Evolutionary conservation across 1,140 invertebrate species (phyloP), one percentile per base, ranked within the genome.

Genomic region (Lithobius niger): DNA sequence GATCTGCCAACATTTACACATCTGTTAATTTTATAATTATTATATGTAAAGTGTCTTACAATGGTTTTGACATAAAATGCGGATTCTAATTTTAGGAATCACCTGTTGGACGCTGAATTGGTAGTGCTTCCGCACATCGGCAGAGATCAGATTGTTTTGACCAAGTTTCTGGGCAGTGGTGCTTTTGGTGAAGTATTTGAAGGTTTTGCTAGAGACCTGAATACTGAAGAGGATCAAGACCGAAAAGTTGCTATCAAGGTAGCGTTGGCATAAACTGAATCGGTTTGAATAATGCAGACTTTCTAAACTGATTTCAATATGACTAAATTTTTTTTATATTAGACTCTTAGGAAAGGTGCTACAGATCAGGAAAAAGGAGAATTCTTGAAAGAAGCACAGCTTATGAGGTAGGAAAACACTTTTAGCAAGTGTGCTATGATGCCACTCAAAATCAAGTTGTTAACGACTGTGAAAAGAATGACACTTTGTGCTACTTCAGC

Each of bases 141-240:
- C 26, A 76, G 84, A 52, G 83, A 84, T 43, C 79, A 83, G 64
- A 84, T 97, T 40, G 85, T 81, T 0, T 67, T 92, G 1, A 83
- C 80, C 0, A 89, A 91, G 67, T 91, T 93, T 65, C 71, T 97
- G 36, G 94, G 93, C 0, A 90, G 86, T 57, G 95, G 94, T 1
- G 91, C 91, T n/a, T 97, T 97, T 67, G 94, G 93, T 2, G 91
- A 96, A 72, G 94, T 97, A 1, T 95, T 86, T 67, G 88, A 95
- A 74, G 94, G 92, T 0, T 77, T 82, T 40, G 81, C 86, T 0
- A 79, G 79, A 60, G 76, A 80, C 58, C 68, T 86, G 24, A 66
- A 65, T 21, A 61, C 65, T 24, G 59, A 57, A 49, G 60, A 62
- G 10, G 77, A 66, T 54, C 61, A 71, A 3, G 76, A 79, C 22